Evolutionary conservation across 2,797 vertebrate genomes (phyloP).

Genomic region (Phrynocephalus guinanensis): DNA sequence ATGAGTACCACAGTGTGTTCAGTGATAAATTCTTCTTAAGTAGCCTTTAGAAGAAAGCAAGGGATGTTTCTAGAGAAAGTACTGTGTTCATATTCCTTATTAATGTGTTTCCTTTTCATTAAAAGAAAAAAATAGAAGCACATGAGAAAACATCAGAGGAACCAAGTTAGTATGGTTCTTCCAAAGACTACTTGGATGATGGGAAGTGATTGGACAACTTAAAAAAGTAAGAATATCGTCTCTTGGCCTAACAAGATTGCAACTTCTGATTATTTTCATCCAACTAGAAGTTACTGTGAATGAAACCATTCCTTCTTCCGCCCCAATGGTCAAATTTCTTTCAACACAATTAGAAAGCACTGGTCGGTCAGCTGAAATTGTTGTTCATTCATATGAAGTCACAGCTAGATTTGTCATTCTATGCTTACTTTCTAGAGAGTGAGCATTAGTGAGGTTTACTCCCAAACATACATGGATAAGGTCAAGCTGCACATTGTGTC

Average conservation of each 20-base stretch:
- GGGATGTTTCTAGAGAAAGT: too few relatives aligned
- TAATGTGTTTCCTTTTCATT: too few relatives aligned
- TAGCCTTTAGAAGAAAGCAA: not conserved
- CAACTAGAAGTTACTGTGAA: not conserved
- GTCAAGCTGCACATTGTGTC: constrained; percentile 20
- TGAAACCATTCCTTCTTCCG: not conserved
- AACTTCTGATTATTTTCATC: not conserved
- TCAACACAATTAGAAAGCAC: not conserved
- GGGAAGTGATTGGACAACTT: not conserved
- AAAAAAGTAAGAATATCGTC: not conserved
- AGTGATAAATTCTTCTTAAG: not conserved
- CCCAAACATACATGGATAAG: constrained; percentile 11
- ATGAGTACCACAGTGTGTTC: not conserved
- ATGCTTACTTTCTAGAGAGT: not conserved
- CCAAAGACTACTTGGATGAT: not conserved
- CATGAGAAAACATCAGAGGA: too few relatives aligned
- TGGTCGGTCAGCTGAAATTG: not conserved
- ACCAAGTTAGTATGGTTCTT: too few relatives aligned
- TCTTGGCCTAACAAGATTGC: not conserved
- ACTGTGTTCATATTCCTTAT: too few relatives aligned
- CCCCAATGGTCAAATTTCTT: not conserved
- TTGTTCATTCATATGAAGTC: not conserved
- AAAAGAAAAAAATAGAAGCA: too few relatives aligned
- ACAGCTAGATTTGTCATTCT: not conserved
- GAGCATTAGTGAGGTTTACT: constrained; percentile 2